Base-by-base conservation (phyloP, 2,797 vertebrate species). In the Margarornis squamiger region DNA sequence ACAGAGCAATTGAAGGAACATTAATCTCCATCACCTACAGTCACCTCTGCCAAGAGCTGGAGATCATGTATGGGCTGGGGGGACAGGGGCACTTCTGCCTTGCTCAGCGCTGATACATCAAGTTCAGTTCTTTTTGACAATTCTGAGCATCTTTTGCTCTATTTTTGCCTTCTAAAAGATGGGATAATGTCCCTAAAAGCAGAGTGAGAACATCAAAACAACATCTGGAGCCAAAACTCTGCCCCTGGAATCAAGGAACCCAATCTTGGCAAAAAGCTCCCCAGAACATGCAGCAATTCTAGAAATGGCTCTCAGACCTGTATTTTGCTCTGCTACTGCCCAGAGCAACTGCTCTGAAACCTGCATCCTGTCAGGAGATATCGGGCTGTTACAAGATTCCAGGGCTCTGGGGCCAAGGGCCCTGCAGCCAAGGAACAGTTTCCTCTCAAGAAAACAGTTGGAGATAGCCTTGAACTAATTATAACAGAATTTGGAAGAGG, bases 181-280 rank as follows among this genome's bases (percentile, higher is more conserved):
- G 63, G 21, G 57, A 92, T 83, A 86, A 63, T 2, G n/a, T 65
- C 63, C 51, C 48, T 21, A 26, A 90, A 95, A 95, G 75, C 65
- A 29, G 54, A 93, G 55, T 29, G 68, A 87, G 74, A 92, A 36
- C 65, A 94, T 65, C 72, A 90, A 94, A 91, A 92, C 86, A 93
- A 75, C 72, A 88, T 92, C 12, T 77, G 71, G 43, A 88, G 70
- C 70, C 86, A 43, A 94, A 93, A 74, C 59, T 77, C 75, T 93
- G 48, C 38, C 70, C 48, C 3, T n/a, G 73, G 48, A 83, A 39
- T 66, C 90, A 91, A 57, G 89, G 59, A 84, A 34, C 71, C 62
- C 83, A 74, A 20, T 88, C 63, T 93, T 52, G 81, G 66, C 30
- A 38, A 65, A 85, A 51, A 73, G 70, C 61, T 88, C 32, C 70